Base-by-base conservation (phyloP, 2,113 vertebrate genomes). In the Neopipo cinnamomea region DNA sequence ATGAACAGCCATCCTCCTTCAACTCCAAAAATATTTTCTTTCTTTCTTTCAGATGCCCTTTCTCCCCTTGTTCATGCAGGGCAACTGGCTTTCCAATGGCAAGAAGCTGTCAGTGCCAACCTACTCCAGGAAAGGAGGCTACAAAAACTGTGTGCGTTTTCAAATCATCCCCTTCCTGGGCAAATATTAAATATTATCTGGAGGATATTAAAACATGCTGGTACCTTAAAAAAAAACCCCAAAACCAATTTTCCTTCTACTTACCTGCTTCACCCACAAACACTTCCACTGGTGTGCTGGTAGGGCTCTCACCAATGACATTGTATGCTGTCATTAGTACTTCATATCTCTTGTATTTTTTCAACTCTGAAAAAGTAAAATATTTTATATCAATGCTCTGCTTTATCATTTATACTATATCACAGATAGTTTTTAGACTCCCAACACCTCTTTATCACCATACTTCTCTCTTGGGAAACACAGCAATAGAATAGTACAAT, bases 231-330 rank as follows among this genome's bases (percentile, higher is more conserved):
- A n/a, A 62, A 33, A 18, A 14, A 19, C 44, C 19, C 19, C 8
- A 44, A 44, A 44, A 44, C 3, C n/a, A 2, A 42, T 91, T 88
- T 88, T 93, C 6, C 37, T 6, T 23, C 72, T 55, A 94, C 97
- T 91, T 95, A 99, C 99, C 99, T 71, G 99, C 99, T 97, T 99
- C 99, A 8, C 99, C 99, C 3, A 99, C 99, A 70, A 99, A 99
- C 85, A 99, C 99, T 95, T 99, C 99, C 17, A 99, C 98, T 0
- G 99, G 98, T 0, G 92, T 46, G 11, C 99, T 99, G 83, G 98
- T 98, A 1, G 99, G 99, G 91, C 99, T 99, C 96, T 99, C 99
- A 1, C 99, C 99, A 2, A 99, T 97, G 62, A 99, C 95, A 50
- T 99, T 99, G 91, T 99, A 99, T 44, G 99, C 99, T 0, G 99